Evolutionary conservation across 2,113 vertebrate genomes (phyloP).

Genomic region (Callorhinus ursinus): DNA sequence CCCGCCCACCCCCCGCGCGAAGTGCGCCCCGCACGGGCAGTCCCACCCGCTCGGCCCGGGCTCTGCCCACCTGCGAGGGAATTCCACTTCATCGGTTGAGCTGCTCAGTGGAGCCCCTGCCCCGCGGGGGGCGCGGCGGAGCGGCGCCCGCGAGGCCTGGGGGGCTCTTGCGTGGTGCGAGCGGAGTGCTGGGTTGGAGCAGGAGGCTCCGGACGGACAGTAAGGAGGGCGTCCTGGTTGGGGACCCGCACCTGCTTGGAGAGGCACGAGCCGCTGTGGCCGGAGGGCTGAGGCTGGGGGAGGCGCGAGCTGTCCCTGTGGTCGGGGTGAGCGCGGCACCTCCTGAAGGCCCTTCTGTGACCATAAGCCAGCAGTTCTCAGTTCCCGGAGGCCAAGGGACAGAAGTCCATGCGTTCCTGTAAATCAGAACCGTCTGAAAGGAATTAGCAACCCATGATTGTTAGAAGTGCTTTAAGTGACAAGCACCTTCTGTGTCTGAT

Average conservation of each 20-base stretch:
- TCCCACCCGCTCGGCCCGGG: accelerated
- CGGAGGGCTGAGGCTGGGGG: not conserved
- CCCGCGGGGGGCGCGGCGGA: too few species aligned
- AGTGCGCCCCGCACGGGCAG: not conserved
- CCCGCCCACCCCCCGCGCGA: not conserved
- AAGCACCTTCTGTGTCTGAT: too few species aligned
- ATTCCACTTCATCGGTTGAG: not conserved
- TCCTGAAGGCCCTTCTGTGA: not conserved
- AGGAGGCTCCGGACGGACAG: not conserved
- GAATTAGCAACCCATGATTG: not conserved
- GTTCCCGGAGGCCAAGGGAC: not conserved
- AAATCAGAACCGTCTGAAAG: not conserved
- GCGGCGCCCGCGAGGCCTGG: not conserved
- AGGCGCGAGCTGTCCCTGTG: not conserved
- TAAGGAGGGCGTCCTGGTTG: not conserved
- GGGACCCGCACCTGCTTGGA: not conserved
- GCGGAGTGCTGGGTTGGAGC: not conserved
- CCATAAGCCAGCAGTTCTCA: not conserved
- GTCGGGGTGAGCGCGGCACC: not conserved
- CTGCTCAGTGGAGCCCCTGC: not conserved
- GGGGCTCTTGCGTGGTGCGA: not conserved
- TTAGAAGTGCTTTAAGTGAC: too few species aligned
- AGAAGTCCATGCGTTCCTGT: not conserved
- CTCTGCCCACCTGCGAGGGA: not conserved
- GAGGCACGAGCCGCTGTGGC: too few species aligned